A percentile compares a stretch with the other conserved stretches of the same genome.
Evolutionary conservation across 2,113 vertebrate species (phyloP).

Genomic region (Merops nubicus): DNA sequence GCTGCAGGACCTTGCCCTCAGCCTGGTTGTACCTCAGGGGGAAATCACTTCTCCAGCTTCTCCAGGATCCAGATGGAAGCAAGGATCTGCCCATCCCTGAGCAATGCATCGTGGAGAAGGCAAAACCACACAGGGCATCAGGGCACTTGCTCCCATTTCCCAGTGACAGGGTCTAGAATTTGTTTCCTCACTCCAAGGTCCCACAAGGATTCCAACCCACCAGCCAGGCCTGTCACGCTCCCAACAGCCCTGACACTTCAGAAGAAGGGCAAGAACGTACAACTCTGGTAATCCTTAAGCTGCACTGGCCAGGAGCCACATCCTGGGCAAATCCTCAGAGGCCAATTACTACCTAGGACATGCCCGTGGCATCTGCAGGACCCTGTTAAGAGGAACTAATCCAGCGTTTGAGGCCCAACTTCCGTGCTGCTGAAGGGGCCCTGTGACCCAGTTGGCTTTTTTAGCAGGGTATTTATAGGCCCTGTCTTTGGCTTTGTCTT

Average conservation of each 20-base stretch:
- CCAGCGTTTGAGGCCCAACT: neutral
- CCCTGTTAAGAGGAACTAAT: neutral
- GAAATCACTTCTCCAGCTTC: no score
- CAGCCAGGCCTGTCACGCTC: no score
- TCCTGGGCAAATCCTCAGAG: constrained; percentile 17
- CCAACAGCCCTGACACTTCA: neutral
- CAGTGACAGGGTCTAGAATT: neutral
- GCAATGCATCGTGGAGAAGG: neutral
- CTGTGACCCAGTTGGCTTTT: neutral
- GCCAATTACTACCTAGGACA: neutral
- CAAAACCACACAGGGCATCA: neutral
- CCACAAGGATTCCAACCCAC: no score
- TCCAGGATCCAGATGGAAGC: neutral
- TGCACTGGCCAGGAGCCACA: neutral
- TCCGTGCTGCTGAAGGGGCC: neutral
- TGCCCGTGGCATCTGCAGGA: neutral
- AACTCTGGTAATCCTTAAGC: constrained; percentile 22
- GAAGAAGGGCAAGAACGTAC: neutral
- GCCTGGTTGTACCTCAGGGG: no score
- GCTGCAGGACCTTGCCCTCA: no score
- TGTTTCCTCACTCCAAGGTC: neutral
- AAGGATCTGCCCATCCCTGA: neutral
- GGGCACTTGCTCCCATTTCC: neutral
- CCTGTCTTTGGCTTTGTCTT: neutral
- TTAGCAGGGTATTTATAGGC: neutral